Evolutionary conservation across 2,113 vertebrate species (phyloP), one percentile per base, ranked within the genome.

Genomic region (Melanotaenia duboulayi): DNA sequence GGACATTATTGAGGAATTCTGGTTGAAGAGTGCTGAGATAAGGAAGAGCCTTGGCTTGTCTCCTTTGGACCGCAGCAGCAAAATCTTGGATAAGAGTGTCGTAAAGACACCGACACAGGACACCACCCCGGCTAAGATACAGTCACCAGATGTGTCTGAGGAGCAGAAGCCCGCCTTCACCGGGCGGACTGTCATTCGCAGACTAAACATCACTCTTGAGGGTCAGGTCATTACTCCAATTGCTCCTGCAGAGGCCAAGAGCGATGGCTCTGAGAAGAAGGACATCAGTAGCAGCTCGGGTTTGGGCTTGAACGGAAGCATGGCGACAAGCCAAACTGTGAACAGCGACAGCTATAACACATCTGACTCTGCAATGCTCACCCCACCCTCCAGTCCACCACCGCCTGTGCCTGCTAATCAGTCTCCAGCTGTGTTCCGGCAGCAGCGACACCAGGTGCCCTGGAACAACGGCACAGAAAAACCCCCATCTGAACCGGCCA

Each of bases 11-110:
- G 97, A 98, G 17, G 98, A 99, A 71, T 99, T 99, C 80, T 99
- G 98, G 98, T 87, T 95, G 83, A 99, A 99, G 90, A 99, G 98
- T 0, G 97, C 97, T 0, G 97, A 99, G 80, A 99, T 99, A 56
- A 91, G 98, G 48, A 96, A 96, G 82, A 98, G 96, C 77, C 94
- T 99, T 0, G 97, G 98, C 0, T 92, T 99, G 48, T 92, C 94
- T 0, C 97, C 97, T 0, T 81, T 98, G 73, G 95, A 96, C 19
- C 95, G 96, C 57, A 94, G 89, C 85, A 95, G 77, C 65, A 86
- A 76, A 57, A 82, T 86, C 11, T 79, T 92, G 0, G 96, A 97
- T 60, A 92, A 86, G 2, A 93, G 80, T 59, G 22, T 56, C 0
- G 52, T 64, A 4, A 62, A 55, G 0, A 28, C 68, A 24, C 70